Evolutionary conservation across 2,888 invertebrate species (phyloP).

Genomic region (Drosophila prostipennis): DNA sequence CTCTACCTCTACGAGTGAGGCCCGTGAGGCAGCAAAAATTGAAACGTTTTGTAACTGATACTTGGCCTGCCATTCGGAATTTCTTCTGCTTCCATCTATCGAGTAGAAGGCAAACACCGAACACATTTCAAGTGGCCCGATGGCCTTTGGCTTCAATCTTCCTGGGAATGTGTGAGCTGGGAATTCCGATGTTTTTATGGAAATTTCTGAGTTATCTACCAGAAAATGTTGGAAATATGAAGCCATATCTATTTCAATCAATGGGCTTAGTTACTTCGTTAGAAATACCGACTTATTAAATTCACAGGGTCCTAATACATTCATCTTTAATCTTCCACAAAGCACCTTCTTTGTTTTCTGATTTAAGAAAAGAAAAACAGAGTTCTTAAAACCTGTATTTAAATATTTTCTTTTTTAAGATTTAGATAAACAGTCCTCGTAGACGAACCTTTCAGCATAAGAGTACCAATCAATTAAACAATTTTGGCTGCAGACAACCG

Average conservation of each 20-base stretch:
- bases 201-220: conserved; percentile 14
- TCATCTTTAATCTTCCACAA: no score
- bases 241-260: conserved; percentile 13
- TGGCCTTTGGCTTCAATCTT: conserved; percentile 23
- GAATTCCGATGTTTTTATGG: conserved; percentile 7
- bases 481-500: conserved; percentile 1
- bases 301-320: not conserved
- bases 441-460: not conserved
- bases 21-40: conserved; percentile 73
- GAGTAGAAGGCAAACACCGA: conserved; percentile 70
- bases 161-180: conserved; percentile 23
- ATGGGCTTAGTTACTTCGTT: not conserved
- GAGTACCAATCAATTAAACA: conserved; percentile 7
- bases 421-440: no score
- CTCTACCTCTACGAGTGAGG: conserved; percentile 7
- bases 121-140: conserved; percentile 37
- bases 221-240: not conserved
- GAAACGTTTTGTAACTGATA: conserved; percentile 77
- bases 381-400: no score
- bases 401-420: no score
- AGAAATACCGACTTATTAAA: not conserved
- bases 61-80: conserved; percentile 36
- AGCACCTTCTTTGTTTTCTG: no score
- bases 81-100: conserved; percentile 45
- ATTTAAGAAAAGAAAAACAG: no score